Conservation (phyloP, 2,888 invertebrate species). For the Melanotus villosus region DNA sequence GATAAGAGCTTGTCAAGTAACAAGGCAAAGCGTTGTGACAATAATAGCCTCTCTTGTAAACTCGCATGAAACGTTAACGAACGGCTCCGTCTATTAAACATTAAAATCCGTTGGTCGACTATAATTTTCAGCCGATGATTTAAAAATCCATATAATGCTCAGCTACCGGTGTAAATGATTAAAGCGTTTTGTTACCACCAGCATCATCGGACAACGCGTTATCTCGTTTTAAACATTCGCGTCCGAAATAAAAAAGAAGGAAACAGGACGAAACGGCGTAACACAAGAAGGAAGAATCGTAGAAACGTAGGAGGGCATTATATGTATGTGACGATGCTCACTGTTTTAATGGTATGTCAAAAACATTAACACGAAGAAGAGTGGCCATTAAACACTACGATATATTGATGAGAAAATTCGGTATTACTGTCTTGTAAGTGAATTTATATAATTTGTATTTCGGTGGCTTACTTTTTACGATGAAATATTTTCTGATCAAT, state of each 20-base stretch:
- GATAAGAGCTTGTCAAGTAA: too few species aligned
- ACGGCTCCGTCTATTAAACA: too few species aligned
- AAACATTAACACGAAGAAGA: conserved; percentile 55
- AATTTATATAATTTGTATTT: conserved; percentile 51
- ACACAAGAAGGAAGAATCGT: conserved; percentile 17
- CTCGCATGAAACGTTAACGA: too few species aligned
- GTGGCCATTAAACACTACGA: conserved; percentile 59
- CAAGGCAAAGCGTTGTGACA: too few species aligned
- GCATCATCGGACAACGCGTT: conserved; percentile 2
- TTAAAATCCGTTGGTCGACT: conserved; percentile 24
- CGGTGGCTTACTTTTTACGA: conserved; percentile 59
- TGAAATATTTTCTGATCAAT: conserved; percentile 62
- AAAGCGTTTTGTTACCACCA: conserved; percentile 29
- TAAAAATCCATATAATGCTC: conserved; percentile 40
- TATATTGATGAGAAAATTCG: conserved; percentile 60
- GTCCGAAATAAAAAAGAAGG: conserved; percentile 27
- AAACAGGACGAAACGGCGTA: conserved; percentile 27
- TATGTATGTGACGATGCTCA: conserved; percentile 56
- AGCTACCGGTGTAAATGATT: conserved; percentile 49
- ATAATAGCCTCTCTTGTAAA: too few species aligned
- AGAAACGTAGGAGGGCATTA: conserved; percentile 43
- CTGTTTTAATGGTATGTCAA: conserved; percentile 61
- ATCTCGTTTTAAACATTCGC: conserved; percentile 19
- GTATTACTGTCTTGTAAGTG: conserved; percentile 49
- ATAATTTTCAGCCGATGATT: conserved; percentile 42